These are phyloP conservation scores for Synanthedon myopaeformis DNA, from an alignment of 2,888 invertebrate species.

Conservation along the genomic window DNA sequence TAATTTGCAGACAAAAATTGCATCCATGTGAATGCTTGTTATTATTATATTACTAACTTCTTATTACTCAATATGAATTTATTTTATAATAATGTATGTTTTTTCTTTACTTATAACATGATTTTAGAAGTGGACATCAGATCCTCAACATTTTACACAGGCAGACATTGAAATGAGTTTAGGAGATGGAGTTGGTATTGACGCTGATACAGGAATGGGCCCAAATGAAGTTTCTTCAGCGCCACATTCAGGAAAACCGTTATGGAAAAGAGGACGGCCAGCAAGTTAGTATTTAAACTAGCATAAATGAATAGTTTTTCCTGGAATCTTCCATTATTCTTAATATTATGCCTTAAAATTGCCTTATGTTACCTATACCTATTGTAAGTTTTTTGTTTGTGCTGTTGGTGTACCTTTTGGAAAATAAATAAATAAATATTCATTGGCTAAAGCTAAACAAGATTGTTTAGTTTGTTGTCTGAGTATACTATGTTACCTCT, in stretches of 20 bases:
- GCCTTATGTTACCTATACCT: too few relatives aligned
- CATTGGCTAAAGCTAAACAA: too few relatives aligned
- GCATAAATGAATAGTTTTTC: too few relatives aligned
- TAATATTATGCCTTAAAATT: too few relatives aligned
- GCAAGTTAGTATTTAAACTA: conserved; percentile 22
- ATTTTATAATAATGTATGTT: not conserved
- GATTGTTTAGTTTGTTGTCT: too few relatives aligned
- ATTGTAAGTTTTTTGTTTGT: too few relatives aligned
- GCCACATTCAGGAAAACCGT: conserved; percentile 24
- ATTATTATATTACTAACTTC: not conserved
- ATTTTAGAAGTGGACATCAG: conserved; percentile 36
- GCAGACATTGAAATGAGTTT: conserved; percentile 29
- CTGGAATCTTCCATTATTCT: too few relatives aligned
- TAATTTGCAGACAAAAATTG: not conserved
- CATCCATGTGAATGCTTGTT: not conserved
- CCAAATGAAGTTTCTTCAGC: conserved; percentile 38
- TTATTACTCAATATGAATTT: not conserved
- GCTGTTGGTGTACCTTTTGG: too few relatives aligned
- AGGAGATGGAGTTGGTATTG: conserved; percentile 21
- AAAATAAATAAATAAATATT: too few relatives aligned
- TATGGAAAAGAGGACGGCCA: conserved; percentile 39
- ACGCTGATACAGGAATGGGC: conserved; percentile 25
- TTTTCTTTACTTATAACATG: not conserved
- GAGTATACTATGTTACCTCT: too few relatives aligned
- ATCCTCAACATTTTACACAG: conserved; percentile 26